Evolutionary conservation across 1,140 invertebrate species (phyloP).

Genomic region (Bombus pyrosoma): DNA sequence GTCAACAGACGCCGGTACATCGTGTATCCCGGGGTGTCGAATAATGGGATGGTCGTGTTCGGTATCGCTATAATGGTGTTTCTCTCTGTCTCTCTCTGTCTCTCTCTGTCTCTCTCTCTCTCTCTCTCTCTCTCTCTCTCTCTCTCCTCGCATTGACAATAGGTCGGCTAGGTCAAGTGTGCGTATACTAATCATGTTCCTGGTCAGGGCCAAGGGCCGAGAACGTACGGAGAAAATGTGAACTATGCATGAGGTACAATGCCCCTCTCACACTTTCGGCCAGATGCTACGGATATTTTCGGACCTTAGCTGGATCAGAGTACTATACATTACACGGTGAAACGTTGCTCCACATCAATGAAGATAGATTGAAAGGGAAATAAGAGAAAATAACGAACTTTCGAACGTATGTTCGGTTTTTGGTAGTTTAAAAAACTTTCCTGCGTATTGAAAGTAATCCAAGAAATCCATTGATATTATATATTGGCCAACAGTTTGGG

Average conservation of each 20-base stretch:
- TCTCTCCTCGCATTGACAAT: slow-evolving; percentile 23
- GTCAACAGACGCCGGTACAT: slow-evolving; percentile 22
- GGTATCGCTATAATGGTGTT: slow-evolving; percentile 64
- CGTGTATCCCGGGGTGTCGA: slow-evolving; percentile 45
- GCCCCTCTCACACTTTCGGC: slow-evolving; percentile 63
- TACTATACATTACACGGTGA: not conserved
- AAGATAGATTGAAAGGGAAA: not conserved
- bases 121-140: not conserved
- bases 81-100: no score
- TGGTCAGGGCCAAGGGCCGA: slow-evolving; percentile 61
- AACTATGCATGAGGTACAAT: slow-evolving; percentile 64
- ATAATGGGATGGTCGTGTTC: slow-evolving; percentile 53
- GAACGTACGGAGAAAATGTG: slow-evolving; percentile 66
- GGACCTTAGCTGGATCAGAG: not conserved
- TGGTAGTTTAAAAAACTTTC: not conserved
- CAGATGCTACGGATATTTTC: slow-evolving; percentile 64
- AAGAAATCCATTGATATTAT: not conserved
- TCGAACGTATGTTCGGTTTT: not conserved
- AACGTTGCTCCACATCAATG: not conserved
- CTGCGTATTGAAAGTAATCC: no score
- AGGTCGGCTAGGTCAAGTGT: slow-evolving; percentile 67
- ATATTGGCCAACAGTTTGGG: no score
- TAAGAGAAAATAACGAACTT: not conserved
- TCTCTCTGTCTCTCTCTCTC: not conserved
- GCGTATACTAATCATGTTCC: slow-evolving; percentile 68